Conservation (phyloP, 2,113 vertebrate genomes). For the Mesoclemmys tuberculata region DNA sequence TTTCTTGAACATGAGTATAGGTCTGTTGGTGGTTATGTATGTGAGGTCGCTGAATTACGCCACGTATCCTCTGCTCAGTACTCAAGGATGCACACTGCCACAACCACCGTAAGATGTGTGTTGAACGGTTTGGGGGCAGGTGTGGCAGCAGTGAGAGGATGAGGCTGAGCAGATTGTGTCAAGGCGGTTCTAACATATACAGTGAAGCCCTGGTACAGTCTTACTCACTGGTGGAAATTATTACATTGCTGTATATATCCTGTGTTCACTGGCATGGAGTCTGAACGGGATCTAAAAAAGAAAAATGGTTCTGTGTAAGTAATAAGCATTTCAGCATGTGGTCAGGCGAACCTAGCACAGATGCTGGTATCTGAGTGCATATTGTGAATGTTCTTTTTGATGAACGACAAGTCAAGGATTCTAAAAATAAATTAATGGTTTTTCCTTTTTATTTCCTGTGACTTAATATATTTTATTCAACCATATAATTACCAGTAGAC, state of each 20-base stretch:
- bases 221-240: background rate
- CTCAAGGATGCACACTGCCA: background rate
- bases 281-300: constrained; percentile 27
- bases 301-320: constrained; percentile 57
- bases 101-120: background rate
- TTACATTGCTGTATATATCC: background rate
- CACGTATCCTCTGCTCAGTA: accelerated
- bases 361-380: constrained; percentile 61
- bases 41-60: background rate
- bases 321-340: constrained; percentile 46
- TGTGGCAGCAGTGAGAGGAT: background rate
- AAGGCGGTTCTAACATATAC: background rate
- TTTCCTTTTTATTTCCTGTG: constrained; percentile 48
- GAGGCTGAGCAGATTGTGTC: background rate
- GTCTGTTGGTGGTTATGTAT: accelerated
- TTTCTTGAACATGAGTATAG: background rate
- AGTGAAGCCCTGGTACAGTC: background rate
- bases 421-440: constrained; percentile 78
- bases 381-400: constrained; percentile 72
- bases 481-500: constrained; percentile 43
- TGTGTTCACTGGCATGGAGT: constrained; percentile 13
- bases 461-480: constrained; percentile 73
- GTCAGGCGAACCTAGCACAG: constrained; percentile 66
- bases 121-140: background rate
- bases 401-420: constrained; percentile 76